These are phyloP conservation scores for Chamaea fasciata DNA, from an alignment of 2,113 vertebrate species.

Conservation along the genomic window DNA sequence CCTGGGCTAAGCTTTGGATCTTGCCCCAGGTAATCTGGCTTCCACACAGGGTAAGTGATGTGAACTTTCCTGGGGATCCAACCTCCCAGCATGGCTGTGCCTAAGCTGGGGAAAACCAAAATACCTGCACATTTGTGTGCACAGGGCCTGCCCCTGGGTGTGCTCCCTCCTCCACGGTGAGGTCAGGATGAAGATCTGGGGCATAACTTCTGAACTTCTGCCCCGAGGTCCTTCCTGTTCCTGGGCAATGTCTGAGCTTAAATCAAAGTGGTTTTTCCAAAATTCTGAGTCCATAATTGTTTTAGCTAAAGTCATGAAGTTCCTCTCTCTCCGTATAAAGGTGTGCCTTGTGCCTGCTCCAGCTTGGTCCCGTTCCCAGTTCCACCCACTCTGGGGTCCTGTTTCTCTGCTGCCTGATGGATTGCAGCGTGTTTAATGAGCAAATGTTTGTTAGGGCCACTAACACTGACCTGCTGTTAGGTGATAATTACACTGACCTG, in stretches of 20 bases:
- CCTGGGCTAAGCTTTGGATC: too few relatives aligned
- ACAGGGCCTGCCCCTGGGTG: background rate
- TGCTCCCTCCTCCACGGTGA: background rate
- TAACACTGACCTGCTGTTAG: background rate
- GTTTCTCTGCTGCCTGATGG: background rate
- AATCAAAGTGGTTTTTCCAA: background rate
- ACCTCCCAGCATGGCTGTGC: background rate
- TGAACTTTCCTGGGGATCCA: background rate
- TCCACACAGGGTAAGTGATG: background rate
- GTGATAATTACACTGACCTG: too few relatives aligned
- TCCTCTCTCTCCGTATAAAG: background rate
- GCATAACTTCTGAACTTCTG: background rate
- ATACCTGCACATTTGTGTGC: accelerated
- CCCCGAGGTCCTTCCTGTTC: background rate
- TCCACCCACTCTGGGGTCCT: background rate
- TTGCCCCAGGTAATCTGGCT: too few relatives aligned
- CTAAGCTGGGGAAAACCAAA: background rate
- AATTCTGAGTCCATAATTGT: background rate
- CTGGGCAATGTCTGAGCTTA: background rate
- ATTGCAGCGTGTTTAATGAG: background rate
- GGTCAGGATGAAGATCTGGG: background rate
- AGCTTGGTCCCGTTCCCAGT: background rate
- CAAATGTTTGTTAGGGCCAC: background rate
- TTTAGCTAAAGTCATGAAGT: background rate
- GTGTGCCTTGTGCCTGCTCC: background rate